These are phyloP conservation scores for Gadopsis marmoratus DNA, from an alignment of 2,797 vertebrate genomes.

Conservation along the genomic window DNA sequence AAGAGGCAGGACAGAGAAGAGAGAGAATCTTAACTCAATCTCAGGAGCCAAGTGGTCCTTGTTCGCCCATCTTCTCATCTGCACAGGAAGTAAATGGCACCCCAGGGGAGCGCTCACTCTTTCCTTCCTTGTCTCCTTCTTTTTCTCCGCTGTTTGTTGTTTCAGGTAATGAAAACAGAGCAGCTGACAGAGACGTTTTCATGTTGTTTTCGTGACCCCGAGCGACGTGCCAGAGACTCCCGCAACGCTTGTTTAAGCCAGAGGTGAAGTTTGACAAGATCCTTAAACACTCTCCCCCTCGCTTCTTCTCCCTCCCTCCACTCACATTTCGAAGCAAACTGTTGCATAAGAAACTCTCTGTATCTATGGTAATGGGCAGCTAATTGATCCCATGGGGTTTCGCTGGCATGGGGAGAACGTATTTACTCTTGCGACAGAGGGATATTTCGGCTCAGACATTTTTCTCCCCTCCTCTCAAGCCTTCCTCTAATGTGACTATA, in stretches of 20 bases:
- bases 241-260: constrained; percentile 75
- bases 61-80: constrained; percentile 80
- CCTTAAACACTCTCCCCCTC: constrained; percentile 54
- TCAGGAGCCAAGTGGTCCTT: constrained; percentile 49
- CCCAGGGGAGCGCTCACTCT: constrained; percentile 73
- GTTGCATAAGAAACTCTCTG: constrained; percentile 71
- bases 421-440: constrained; percentile 76
- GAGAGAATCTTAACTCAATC: constrained; percentile 58
- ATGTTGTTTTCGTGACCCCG: constrained; percentile 78
- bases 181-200: constrained; percentile 80
- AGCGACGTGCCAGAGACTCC: constrained; percentile 78
- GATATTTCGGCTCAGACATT: constrained; percentile 64
- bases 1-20: constrained; percentile 17
- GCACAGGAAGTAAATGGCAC: constrained; percentile 79
- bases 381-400: constrained; percentile 77
- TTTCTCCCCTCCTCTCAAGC: constrained; percentile 48
- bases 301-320: constrained; percentile 8
- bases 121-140: constrained; percentile 69
- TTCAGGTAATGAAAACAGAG: constrained; percentile 86
- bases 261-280: constrained; percentile 79
- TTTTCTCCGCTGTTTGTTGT: constrained; percentile 76
- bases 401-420: constrained; percentile 69
- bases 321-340: constrained; percentile 66
- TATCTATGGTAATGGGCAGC: constrained; percentile 73
- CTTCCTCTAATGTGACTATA: constrained; percentile 70